Base-by-base conservation (phyloP, 2,888 invertebrate genomes). In the Acronicta leporina region DNA sequence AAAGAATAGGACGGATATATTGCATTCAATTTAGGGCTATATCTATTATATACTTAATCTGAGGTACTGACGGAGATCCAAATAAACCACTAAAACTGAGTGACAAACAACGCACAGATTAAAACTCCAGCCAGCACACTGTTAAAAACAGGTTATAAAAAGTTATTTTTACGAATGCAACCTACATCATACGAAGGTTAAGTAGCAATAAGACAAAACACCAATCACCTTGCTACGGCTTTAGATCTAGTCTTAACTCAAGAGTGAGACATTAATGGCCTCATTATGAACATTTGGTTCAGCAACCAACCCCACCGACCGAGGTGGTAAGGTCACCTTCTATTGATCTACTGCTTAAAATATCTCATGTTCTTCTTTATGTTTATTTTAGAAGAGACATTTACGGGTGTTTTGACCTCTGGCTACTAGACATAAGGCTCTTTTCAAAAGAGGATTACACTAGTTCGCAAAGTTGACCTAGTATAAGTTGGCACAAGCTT, bases 341-440 rank as follows among this genome's bases (percentile, higher is more conserved):
- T 49, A 70, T 68, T 65, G 65, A 67, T 67, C 48, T 25, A 11
- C 35, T 20, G 27, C 70, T 45, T 15, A 54, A 64, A 64, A 69
- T 59, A 64, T 40, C 46, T 40, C 38, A 44, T 20, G 4, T 41
- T 41, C 51, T 20, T 45, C 43, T 56, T 68, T 40, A 30, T 16
- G 44, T 35, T 44, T 42, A 49, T 60, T 60, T 49, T 15, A 25
- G 25, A 5, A n/a, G 13, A 38, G 38, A 38, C 38, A 38, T 38
- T 38, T 38, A n/a, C 7, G 0, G 8, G 7, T 33, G 9, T 58
- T 33, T 33, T 47, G 20, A 4, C 41, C 33, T 33, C 0, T 11
- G 33, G 30, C 30, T 30, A 9, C 6, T 4, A 33, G 2, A 20
- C 4, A 20, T 4, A 20, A n/a, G n/a, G n/a, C n/a, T n/a, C n/a